These are phyloP conservation scores for Radopholus similis DNA, from an alignment of 1,140 invertebrate genomes.

Conservation along the genomic window DNA sequence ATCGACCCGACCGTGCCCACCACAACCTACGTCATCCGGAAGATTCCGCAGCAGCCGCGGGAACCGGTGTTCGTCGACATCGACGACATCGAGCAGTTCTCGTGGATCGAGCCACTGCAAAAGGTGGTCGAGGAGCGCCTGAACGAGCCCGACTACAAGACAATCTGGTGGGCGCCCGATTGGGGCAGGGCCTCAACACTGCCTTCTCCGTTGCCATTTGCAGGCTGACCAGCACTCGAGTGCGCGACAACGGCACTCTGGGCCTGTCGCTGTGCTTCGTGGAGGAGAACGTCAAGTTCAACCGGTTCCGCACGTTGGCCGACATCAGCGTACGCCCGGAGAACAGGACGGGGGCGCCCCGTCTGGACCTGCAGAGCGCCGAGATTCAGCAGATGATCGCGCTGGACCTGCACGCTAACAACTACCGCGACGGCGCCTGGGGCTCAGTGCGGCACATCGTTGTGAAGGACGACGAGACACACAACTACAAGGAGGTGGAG, in stretches of 20 bases:
- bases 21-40: constrained; percentile 51
- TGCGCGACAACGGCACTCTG: constrained; percentile 70
- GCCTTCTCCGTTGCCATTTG: background rate
- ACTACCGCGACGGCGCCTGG: constrained; percentile 74
- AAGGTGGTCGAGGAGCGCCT: constrained; percentile 64
- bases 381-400: constrained; percentile 69
- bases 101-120: constrained; percentile 72
- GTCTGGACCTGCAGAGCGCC: constrained; percentile 66
- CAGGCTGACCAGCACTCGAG: constrained; percentile 66
- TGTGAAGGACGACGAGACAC: constrained; percentile 60
- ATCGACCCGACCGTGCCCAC: constrained; percentile 42
- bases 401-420: constrained; percentile 78
- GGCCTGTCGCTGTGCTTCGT: constrained; percentile 84
- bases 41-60: constrained; percentile 33
- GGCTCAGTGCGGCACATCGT: constrained; percentile 77
- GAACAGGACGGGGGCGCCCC: constrained; percentile 61
- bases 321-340: constrained; percentile 54
- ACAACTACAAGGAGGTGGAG: constrained; percentile 67
- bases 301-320: constrained; percentile 56
- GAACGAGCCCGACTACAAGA: constrained; percentile 65
- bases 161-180: constrained; percentile 64
- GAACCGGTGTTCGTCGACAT: constrained; percentile 60
- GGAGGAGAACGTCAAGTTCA: constrained; percentile 56
- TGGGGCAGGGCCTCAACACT: background rate
- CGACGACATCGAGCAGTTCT: constrained; percentile 61